Conservation (phyloP, 2,797 vertebrate genomes). For the Syndactyla subalaris region DNA sequence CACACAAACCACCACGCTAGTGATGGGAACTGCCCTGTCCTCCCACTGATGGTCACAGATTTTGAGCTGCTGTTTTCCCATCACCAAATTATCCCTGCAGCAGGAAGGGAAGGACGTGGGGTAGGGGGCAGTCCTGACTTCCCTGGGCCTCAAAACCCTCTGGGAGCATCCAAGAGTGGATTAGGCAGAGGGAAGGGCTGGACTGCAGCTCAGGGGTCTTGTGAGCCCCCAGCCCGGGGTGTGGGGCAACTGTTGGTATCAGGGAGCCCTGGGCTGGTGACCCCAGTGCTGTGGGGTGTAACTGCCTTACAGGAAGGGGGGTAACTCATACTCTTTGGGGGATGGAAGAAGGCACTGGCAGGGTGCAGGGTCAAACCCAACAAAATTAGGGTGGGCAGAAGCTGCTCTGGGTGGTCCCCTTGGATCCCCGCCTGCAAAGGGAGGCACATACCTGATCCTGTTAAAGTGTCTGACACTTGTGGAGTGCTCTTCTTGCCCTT, state of each 20-base stretch:
- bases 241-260: no score
- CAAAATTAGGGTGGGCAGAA: not conserved
- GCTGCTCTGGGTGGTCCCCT: not conserved
- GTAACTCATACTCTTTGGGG: no score
- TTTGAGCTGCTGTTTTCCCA: not conserved
- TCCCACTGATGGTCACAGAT: not conserved
- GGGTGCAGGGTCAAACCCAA: not conserved
- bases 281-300: not conserved
- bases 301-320: not conserved
- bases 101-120: fast-evolving
- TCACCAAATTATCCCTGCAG: not conserved
- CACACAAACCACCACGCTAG: fast-evolving
- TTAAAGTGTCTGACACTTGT: not conserved
- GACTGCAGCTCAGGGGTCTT: not conserved
- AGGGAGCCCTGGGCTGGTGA: no score
- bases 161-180: not conserved
- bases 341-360: not conserved
- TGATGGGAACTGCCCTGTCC: not conserved
- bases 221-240: not conserved
- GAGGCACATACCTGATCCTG: not conserved
- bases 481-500: not conserved
- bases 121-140: not conserved
- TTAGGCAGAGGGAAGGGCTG: not conserved
- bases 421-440: not conserved
- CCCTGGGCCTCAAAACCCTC: not conserved